Evolutionary conservation across 2,888 invertebrate species (phyloP).

Genomic region (Ophion obscuratus): DNA sequence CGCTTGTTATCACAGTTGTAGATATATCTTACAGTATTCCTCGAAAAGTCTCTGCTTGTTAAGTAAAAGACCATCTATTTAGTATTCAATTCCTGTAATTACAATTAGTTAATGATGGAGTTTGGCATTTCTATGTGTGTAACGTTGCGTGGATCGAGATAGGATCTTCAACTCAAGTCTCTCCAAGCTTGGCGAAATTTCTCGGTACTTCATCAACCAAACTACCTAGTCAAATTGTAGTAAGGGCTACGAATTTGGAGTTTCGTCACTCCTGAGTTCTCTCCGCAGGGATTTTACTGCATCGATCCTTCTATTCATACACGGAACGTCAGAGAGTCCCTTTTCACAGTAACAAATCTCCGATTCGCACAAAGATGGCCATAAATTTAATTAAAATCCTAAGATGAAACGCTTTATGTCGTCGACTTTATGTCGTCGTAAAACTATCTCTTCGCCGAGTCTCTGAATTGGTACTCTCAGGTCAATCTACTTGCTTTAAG

Average conservation of each 20-base stretch:
- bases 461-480: neutral
- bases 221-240: slow-evolving; percentile 32
- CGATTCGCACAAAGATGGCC: neutral
- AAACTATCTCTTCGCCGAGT: neutral
- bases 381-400: slow-evolving; percentile 27
- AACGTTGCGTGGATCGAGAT: slow-evolving; percentile 15
- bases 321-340: neutral
- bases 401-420: neutral
- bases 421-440: neutral
- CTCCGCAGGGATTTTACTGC: slow-evolving; percentile 2
- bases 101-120: slow-evolving; percentile 59
- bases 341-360: neutral
- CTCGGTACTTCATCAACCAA: slow-evolving; percentile 29
- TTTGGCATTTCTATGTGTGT: slow-evolving; percentile 15
- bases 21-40: neutral
- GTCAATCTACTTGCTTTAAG: neutral
- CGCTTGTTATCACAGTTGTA: no score
- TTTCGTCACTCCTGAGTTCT: slow-evolving; percentile 42
- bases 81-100: slow-evolving; percentile 48
- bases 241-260: slow-evolving; percentile 17
- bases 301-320: slow-evolving; percentile 34
- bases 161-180: slow-evolving; percentile 12
- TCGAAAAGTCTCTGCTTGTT: slow-evolving; percentile 4
- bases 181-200: slow-evolving; percentile 21
- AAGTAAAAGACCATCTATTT: neutral